Base-by-base conservation (phyloP, 2,113 vertebrate species). In the Steatornis caripensis region DNA sequence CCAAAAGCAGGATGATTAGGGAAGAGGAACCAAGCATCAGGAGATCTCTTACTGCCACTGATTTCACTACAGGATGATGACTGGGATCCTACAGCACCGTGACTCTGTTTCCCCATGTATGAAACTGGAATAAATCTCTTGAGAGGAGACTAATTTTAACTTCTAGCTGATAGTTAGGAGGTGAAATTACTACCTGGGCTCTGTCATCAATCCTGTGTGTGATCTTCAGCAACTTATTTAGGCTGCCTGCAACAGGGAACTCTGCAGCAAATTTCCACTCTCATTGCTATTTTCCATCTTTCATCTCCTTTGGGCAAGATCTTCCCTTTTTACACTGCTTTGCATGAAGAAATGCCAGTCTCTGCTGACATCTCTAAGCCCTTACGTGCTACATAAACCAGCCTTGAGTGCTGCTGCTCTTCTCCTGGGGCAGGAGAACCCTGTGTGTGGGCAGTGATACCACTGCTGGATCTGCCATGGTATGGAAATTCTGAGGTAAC, bases 381-480 rank as follows among this genome's bases (percentile, higher is more conserved):
- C 9, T 80, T 12, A 19, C 5, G 16, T 71, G 36, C 4, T 48
- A 7, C 2, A 4, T 37, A 48, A 83, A 53, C 34, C 12, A 77
- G 3, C 32, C 58, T 22, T 26, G 41, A 24, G 2, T 16, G 21
- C 32, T 74, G 14, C 19, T 78, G 51, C 20, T 58, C 19, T 64
- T 66, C 60, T 74, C 13, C n/a, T 34, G 43, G 20, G 23, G 23
- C 37, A 66, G 1, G 0, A 54, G 39, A 5, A 12, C 24, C 39
- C 30, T 21, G 21, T 1, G 1, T 1, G 0, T 55, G 34, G 55
- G 36, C 65, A 45, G 41, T 7, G 27, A 46, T 70, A 48, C 13
- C 12, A 24, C 14, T 5, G 2, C 24, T 36, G 34, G 2, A 5
- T 34, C 46, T 41, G 13, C 0, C 0, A 30, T 19, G 29, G 10